A percentile compares a stretch with the other conserved stretches of the same genome.
Conservation (phyloP, 2,888 invertebrate species). For the Lycia hirtaria region DNA sequence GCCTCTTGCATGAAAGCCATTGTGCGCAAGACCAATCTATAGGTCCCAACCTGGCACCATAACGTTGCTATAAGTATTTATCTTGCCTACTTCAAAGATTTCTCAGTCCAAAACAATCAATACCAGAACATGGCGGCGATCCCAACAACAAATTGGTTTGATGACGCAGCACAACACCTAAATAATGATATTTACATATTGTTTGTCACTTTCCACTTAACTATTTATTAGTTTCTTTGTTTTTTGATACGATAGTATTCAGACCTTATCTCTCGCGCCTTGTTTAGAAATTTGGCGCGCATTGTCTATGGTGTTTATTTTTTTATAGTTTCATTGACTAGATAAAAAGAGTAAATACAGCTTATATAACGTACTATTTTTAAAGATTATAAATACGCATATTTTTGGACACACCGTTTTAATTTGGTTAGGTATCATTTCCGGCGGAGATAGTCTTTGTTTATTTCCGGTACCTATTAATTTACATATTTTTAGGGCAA, state of each 20-base stretch:
- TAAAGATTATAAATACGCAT: not conserved
- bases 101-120: constrained; percentile 58
- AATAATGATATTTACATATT: constrained; percentile 84
- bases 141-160: constrained; percentile 76
- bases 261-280: constrained; percentile 38
- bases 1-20: no score
- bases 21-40: no score
- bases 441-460: no score
- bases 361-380: not conserved
- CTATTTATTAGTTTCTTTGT: constrained; percentile 57
- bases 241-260: constrained; percentile 57
- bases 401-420: constrained; percentile 11
- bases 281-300: constrained; percentile 22
- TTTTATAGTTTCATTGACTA: constrained; percentile 7
- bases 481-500: no score
- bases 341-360: constrained; percentile 12
- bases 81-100: constrained; percentile 43
- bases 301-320: constrained; percentile 26
- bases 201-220: constrained; percentile 82
- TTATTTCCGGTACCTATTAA: no score
- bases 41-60: no score
- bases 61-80: not conserved
- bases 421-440: no score
- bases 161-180: constrained; percentile 70
- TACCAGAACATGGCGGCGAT: constrained; percentile 58